phyloP scores from a whole-genome alignment of 2,888 invertebrate species.

The Germaria angustata region DNA sequence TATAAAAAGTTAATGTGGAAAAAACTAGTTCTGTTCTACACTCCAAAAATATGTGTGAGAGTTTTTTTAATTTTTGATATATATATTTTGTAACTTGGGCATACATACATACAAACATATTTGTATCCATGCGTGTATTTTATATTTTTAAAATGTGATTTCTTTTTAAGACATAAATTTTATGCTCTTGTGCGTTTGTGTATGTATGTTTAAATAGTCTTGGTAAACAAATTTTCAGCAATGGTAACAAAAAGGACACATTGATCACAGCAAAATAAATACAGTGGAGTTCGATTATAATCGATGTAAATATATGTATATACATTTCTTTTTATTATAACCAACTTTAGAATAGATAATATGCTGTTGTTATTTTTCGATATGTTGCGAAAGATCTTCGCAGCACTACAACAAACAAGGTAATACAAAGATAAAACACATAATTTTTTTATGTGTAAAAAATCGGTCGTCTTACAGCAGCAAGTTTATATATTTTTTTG shows the following conservation, averaged over 20 bases:
- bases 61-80: conserved; percentile 16
- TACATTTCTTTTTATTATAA: too few relatives aligned
- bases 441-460: too few relatives aligned
- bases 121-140: not conserved
- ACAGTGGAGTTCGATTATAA: too few relatives aligned
- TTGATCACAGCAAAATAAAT: too few relatives aligned
- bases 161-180: conserved; percentile 49
- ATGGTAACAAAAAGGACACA: not conserved
- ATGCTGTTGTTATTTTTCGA: too few relatives aligned
- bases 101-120: not conserved
- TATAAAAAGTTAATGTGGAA: conserved; percentile 18
- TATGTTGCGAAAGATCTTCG: too few relatives aligned
- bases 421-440: too few relatives aligned
- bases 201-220: not conserved
- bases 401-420: too few relatives aligned
- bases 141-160: conserved; percentile 45
- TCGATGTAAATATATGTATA: too few relatives aligned
- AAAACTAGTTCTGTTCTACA: conserved; percentile 41
- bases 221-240: not conserved
- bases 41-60: conserved; percentile 31
- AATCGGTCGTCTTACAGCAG: too few relatives aligned
- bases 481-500: too few relatives aligned
- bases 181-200: conserved; percentile 7
- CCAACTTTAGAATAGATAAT: too few relatives aligned
- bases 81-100: conserved; percentile 39